Base-by-base conservation (phyloP, 2,888 invertebrate species). In the Pammene fasciana region DNA sequence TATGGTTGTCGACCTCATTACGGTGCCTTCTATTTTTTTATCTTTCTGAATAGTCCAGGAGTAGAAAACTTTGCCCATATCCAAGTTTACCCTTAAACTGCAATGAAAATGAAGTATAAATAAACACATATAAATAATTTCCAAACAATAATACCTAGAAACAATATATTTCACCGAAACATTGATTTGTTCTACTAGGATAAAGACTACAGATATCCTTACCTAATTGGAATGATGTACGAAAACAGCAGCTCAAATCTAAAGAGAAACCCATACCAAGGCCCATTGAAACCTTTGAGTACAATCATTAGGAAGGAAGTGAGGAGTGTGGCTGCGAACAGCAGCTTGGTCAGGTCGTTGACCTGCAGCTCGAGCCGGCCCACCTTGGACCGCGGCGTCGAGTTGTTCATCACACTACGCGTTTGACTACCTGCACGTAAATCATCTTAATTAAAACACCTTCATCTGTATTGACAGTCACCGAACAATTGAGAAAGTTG, bases 31-130 rank as follows among this genome's bases (percentile, higher is more conserved):
- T 75, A 99, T 99, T 77, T 97, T 95, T 66, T 96, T 95, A 90
- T 99, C 99, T 68, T 97, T 94, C 81, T 98, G 98, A 79, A 99
- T 99, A 76, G 97, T 96, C 97, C 98, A 99, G 0, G 99, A 98
- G 88, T 99, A 99, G 84, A 97, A 98, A 0, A 97, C 96, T 90
- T 99, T 99, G 0, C 99, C 99, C 97, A 99, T 98, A 82, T 99
- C 99, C 76, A 99, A 93, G 91, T 99, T 99, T 0, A 99, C 99
- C 73, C 99, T 94, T 81, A 99, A 94, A 92, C 99, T 99, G 86
- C 5, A n/a, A 60, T 64, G 84, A 81, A 13, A 16, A 54, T 11
- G 50, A 14, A n/a, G n/a, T 8, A 11, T 34, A 16, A 38, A 5
- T 18, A 18, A 8, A 13, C 0, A 13, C 0, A 26, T 26, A 26